Percentiles rank a stretch among this genome's conserved stretches.
phyloP scores from a whole-genome alignment of 2,797 vertebrate species.

The Lagorchestes hirsutus region DNA sequence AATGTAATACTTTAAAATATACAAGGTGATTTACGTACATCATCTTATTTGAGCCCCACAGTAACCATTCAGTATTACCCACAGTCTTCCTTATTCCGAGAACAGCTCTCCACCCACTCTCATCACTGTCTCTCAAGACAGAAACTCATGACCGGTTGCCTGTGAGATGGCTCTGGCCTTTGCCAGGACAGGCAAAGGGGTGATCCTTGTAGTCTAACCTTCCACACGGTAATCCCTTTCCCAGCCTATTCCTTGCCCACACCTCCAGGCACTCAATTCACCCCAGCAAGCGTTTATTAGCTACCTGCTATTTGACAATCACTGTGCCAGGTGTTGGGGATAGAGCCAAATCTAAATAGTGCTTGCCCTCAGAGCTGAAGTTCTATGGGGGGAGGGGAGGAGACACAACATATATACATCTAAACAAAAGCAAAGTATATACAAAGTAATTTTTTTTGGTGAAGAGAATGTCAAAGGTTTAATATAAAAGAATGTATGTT shows the following conservation, averaged over 20 bases:
- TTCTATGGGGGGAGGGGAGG: neutral
- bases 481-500: neutral
- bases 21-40: neutral
- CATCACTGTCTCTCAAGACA: no score
- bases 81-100: neutral
- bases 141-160: no score
- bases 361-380: neutral
- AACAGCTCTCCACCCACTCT: no score
- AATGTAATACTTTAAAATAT: neutral
- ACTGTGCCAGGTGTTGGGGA: neutral
- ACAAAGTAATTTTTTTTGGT: neutral
- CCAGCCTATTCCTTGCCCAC: neutral
- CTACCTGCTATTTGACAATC: neutral
- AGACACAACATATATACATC: neutral
- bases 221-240: neutral
- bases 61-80: neutral
- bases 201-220: neutral
- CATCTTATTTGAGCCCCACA: neutral
- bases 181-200: neutral
- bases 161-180: neutral
- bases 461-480: neutral
- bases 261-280: neutral
- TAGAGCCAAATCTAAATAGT: neutral
- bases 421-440: neutral
- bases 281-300: neutral